Evolutionary conservation across 2,113 vertebrate species (phyloP), one percentile per base, ranked within the genome.

Genomic region (Pachyramphus minor): DNA sequence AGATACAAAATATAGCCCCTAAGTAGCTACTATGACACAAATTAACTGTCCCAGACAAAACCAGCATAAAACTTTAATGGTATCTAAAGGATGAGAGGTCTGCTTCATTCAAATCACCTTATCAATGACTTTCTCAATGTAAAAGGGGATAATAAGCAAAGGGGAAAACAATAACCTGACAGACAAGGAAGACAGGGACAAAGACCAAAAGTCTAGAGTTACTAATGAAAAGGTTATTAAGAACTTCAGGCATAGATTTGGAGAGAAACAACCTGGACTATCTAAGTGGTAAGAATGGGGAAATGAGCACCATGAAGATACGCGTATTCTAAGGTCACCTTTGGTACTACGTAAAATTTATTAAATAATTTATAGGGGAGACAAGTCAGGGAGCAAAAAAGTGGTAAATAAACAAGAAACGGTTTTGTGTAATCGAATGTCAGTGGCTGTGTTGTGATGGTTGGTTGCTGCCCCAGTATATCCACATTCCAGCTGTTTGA

Each of bases 401-500:
- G 24, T 5, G 19, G 15, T 8, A 6, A 77, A 83, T 8, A 35
- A 16, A 44, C 19, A 39, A 16, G 30, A 62, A 35, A 11, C 42
- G 14, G 8, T 25, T 68, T 39, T 2, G 0, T 42, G 24, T 42
- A 83, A 66, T 67, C 7, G 5, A 42, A 8, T 47, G 19, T 13
- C 6, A 12, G 18, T 35, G 49, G 12, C 23, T 68, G 41, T 42
- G 5, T 33, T 53, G 24, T 39, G 30, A 33, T 55, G 22, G 19
- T 28, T 41, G 12, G 17, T 37, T 13, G n/a, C 30, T 41, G 12
- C 6, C 12, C 7, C 9, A 22, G 16, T 0, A 1, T 52, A 13
- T 11, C n/a, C 31, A 42, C 11, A 35, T 83, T 56, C 9, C 49
- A 58, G 14, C 6, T 47, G 3, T 27, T 35, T 39, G 27, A 20